Conservation (phyloP, 2,113 vertebrate genomes). For the Tupaia tana region DNA sequence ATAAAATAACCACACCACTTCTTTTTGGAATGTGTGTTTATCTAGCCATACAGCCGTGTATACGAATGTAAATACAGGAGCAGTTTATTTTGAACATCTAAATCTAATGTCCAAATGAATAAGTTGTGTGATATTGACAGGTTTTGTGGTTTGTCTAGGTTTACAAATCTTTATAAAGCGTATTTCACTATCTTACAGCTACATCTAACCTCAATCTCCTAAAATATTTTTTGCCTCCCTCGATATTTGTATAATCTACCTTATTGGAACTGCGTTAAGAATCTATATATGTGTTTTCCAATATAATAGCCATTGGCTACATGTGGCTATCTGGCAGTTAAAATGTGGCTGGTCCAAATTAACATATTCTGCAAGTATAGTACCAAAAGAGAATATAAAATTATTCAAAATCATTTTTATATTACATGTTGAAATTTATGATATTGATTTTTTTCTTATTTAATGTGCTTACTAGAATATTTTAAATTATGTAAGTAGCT, state of each 20-base stretch:
- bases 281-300: background rate
- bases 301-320: background rate
- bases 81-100: conserved; percentile 52
- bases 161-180: conserved; percentile 29
- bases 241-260: background rate
- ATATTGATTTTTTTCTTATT: background rate
- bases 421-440: background rate
- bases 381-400: background rate
- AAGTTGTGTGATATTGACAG: conserved; percentile 24
- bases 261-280: background rate
- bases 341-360: background rate
- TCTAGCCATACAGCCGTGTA: background rate
- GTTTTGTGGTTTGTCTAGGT: conserved; percentile 22
- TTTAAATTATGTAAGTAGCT: background rate
- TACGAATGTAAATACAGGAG: background rate
- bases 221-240: background rate
- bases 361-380: background rate
- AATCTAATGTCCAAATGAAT: background rate
- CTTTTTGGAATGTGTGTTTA: conserved; percentile 52
- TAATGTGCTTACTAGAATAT: background rate
- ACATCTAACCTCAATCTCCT: background rate
- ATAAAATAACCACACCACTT: conserved; percentile 29
- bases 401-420: conserved; percentile 13
- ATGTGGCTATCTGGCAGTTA: background rate
- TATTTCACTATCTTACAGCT: conserved; percentile 26